Conservation (phyloP, 2,888 invertebrate genomes). For the Troilus luridus region DNA sequence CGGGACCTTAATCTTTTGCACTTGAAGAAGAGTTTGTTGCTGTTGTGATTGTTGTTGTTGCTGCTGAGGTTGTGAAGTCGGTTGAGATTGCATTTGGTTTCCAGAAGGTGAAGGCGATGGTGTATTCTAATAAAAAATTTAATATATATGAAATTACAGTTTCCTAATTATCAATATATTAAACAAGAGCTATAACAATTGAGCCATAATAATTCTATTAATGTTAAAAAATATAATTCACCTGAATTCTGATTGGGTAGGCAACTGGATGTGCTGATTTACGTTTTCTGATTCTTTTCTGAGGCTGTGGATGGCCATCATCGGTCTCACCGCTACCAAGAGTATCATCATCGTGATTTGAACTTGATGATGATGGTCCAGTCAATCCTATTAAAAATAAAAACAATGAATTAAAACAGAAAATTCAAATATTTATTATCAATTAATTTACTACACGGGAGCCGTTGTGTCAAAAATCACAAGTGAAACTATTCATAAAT, state of each 20-base stretch:
- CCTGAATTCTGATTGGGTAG: conserved; percentile 58
- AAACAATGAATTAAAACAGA: neutral
- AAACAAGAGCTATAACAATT: neutral
- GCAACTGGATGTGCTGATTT: conserved; percentile 61
- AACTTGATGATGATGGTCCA: conserved; percentile 56
- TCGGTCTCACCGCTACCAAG: conserved; percentile 54
- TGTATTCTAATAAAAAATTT: conserved; percentile 46
- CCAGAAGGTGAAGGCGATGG: conserved; percentile 48
- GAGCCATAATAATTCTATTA: neutral
- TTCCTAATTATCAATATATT: no score
- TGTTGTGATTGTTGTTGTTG: neutral
- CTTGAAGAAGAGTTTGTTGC: neutral
- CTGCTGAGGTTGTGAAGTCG: neutral
- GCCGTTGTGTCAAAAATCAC: no score
- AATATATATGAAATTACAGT: neutral
- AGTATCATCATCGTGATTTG: conserved; percentile 46
- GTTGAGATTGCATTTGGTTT: neutral
- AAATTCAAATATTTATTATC: no score
- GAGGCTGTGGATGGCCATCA: conserved; percentile 53
- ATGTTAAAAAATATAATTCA: neutral
- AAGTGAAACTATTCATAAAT: no score
- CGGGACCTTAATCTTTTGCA: conserved; percentile 52
- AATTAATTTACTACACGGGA: no score
- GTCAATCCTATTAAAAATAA: conserved; percentile 54
- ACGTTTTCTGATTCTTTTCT: conserved; percentile 61